These are phyloP conservation scores for Zapus hudsonius DNA, from an alignment of 2,113 vertebrate genomes.

Conservation along the genomic window DNA sequence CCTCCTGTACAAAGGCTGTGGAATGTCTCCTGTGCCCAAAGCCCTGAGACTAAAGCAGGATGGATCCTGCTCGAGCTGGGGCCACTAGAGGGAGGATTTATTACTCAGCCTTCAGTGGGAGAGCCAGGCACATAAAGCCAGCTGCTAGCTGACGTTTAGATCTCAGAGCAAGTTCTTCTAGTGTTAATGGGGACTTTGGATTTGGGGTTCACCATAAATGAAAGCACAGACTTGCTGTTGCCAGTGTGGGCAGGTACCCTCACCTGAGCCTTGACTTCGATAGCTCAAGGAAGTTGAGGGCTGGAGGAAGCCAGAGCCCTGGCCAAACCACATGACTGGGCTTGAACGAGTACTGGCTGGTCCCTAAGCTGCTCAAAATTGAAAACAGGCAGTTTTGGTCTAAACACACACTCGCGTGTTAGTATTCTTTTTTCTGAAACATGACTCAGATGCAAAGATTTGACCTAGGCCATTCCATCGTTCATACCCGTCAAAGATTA, in stretches of 20 bases:
- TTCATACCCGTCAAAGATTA: neutral
- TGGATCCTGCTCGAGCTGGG: neutral
- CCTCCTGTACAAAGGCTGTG: neutral
- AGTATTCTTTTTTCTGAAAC: neutral
- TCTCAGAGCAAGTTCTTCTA: rapidly evolving
- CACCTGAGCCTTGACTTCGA: neutral
- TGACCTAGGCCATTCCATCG: neutral
- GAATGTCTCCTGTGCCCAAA: neutral
- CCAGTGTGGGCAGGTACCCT: neutral
- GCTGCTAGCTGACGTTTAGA: neutral
- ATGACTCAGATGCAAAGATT: neutral
- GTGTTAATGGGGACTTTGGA: neutral
- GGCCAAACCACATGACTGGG: neutral
- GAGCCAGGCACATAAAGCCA: neutral
- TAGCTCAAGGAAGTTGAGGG: neutral
- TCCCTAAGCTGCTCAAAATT: conserved; percentile 44
- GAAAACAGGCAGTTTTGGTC: conserved; percentile 39
- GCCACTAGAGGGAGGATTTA: conserved; percentile 83
- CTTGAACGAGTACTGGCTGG: neutral
- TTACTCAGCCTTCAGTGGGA: neutral
- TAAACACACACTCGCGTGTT: neutral
- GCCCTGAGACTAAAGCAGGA: rapidly evolving
- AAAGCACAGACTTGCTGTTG: neutral
- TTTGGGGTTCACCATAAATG: neutral
- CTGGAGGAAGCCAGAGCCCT: neutral